Percentiles rank a stretch among this genome's conserved stretches.
Evolutionary conservation across 2,797 vertebrate species (phyloP).

Genomic region (Rhinoraja longicauda): DNA sequence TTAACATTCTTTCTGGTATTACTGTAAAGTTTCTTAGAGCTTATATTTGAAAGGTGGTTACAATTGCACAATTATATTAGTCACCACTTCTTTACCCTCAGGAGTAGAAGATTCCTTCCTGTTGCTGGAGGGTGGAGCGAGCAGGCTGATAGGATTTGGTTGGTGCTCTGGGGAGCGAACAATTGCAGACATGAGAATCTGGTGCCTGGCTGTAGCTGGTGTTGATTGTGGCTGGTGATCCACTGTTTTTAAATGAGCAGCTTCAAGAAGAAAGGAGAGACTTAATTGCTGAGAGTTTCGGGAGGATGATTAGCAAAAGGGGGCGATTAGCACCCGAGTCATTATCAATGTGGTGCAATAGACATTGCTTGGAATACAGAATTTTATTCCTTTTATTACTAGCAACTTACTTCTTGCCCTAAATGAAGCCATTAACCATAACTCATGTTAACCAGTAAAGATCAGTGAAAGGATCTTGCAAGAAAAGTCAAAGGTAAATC

Average conservation of each 20-base stretch:
- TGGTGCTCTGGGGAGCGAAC: slow-evolving; percentile 95
- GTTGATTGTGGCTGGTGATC: slow-evolving; percentile 83
- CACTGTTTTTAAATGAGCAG: slow-evolving; percentile 87
- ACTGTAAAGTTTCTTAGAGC: not conserved
- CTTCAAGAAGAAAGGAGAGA: slow-evolving; percentile 54
- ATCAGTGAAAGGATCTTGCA: not conserved
- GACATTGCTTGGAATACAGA: not conserved
- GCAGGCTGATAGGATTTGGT: slow-evolving; percentile 85
- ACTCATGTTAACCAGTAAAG: not conserved
- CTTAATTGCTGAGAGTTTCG: not conserved
- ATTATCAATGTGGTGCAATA: not conserved
- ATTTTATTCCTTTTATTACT: not conserved
- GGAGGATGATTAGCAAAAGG: not conserved
- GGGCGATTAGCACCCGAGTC: not conserved
- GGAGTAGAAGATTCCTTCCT: slow-evolving; percentile 87
- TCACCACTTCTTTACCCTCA: slow-evolving; percentile 66
- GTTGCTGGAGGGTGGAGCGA: slow-evolving; percentile 85
- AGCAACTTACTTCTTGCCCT: not conserved
- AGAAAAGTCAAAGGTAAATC: not conserved
- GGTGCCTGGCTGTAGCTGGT: slow-evolving; percentile 86
- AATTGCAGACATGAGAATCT: slow-evolving; percentile 96
- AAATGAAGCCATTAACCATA: not conserved
- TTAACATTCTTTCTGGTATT: not conserved
- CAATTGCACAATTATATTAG: not conserved
- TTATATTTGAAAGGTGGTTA: not conserved